phyloP scores from a whole-genome alignment of 2,113 vertebrate species.

The Amblyopsis rosae region DNA sequence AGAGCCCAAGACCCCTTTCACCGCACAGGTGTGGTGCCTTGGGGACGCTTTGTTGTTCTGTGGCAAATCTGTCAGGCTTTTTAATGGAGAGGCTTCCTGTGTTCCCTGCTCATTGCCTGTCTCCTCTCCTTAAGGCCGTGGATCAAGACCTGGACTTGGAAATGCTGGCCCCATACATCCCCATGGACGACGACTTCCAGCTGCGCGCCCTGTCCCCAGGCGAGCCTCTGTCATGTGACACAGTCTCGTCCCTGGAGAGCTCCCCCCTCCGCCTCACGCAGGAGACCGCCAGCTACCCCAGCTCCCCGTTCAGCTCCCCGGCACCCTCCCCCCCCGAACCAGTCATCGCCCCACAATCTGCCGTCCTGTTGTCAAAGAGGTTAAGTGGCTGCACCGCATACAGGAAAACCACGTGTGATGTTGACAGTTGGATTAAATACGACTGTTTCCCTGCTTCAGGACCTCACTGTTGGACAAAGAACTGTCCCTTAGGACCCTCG shows the following conservation, averaged over 20 bases:
- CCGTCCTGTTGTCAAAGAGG: constrained; percentile 44
- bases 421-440: no score
- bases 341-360: background rate
- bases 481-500: constrained; percentile 81
- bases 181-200: constrained; percentile 98
- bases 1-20: constrained; percentile 89
- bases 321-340: constrained; percentile 56
- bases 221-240: constrained; percentile 73
- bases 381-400: constrained; percentile 21
- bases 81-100: background rate
- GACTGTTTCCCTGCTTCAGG: constrained; percentile 61
- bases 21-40: constrained; percentile 80
- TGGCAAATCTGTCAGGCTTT: background rate
- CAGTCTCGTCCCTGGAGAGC: constrained; percentile 68
- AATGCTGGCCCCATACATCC: constrained; percentile 97
- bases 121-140: constrained; percentile 47
- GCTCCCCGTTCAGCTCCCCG: constrained; percentile 70
- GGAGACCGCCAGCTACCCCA: constrained; percentile 73
- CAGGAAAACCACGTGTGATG: no score
- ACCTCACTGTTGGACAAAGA: constrained; percentile 80
- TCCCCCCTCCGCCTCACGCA: constrained; percentile 65
- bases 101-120: constrained; percentile 2
- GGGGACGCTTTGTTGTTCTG: background rate
- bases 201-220: constrained; percentile 83
- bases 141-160: constrained; percentile 88